Evolutionary conservation across 2,888 invertebrate genomes (phyloP), one percentile per base, ranked within the genome.

Genomic region (Acrobasis suavella): DNA sequence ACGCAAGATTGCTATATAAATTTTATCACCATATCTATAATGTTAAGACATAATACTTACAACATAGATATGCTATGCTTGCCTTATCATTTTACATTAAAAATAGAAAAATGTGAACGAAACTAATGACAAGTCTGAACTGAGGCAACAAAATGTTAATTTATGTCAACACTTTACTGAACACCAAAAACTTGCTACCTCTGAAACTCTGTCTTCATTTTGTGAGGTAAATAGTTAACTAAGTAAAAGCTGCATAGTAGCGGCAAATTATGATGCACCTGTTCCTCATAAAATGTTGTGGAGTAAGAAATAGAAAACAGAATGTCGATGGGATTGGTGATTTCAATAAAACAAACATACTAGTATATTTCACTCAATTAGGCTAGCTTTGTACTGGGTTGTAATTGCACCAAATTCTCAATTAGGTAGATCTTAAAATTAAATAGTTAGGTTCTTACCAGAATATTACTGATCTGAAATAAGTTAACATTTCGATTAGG

Each of bases 61-160:
- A 32, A 32, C 32, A 32, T 32, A 7, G 42, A 8, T 14, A 42
- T 10, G 42, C 42, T 16, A 32, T 51, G 17, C 17, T 52, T 14
- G 14, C 37, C 52, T 14, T n/a, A 14, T 52, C 52, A 22, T 12
- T 51, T 51, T 32, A 5, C 32, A 32, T 14, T 9, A 42, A 2
- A n/a, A 56, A 42, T 46, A 42, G 42, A 42, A 17, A 42, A 56
- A 42, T 56, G 56, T 56, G 56, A 56, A 56, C 39, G n/a, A 15
- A 10, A 10, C 16, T 56, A 77, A 77, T 74, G 75, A 77, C 77
- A 79, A 80, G 75, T 68, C 67, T 67, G 69, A 58, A 62, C 38
- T 50, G 58, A 64, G 70, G 70, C 73, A 71, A 73, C 72, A 70
- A 80, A 80, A 83, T 83, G 82, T 81, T 84, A 83, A 86, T 86